Percentiles rank a stretch among this genome's conserved stretches.
Conservation (phyloP, 2,113 vertebrate genomes). For the Accipiter virgatus region DNA sequence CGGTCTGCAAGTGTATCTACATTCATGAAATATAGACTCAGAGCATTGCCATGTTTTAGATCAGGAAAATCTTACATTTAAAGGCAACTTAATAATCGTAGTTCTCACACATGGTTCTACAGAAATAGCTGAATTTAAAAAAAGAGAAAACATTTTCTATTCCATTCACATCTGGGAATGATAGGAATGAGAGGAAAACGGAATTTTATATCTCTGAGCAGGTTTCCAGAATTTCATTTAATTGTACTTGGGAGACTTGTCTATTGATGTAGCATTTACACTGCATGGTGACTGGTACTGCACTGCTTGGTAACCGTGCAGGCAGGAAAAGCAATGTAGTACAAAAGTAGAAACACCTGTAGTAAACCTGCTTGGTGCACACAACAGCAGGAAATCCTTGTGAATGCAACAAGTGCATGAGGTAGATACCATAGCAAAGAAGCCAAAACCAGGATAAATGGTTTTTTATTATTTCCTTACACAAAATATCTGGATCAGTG, state of each 20-base stretch:
- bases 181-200: not conserved
- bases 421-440: not conserved
- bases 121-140: not conserved
- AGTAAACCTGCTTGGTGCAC: not conserved
- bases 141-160: not conserved
- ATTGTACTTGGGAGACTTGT: not conserved
- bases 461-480: not conserved
- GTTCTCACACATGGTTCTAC: not conserved
- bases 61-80: not conserved
- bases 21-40: not conserved
- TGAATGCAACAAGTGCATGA: not conserved
- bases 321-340: not conserved
- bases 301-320: not conserved
- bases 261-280: not conserved
- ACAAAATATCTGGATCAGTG: not conserved
- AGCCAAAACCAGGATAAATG: conserved; percentile 9
- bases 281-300: not conserved
- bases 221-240: not conserved
- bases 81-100: not conserved
- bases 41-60: not conserved
- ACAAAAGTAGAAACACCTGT: not conserved
- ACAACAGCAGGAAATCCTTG: conserved; percentile 9
- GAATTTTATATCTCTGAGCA: not conserved
- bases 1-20: not conserved
- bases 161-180: not conserved